Percentiles rank a stretch among this genome's conserved stretches.
Conservation (phyloP, 2,888 invertebrate species). For the Zygogramma bicolorata region DNA sequence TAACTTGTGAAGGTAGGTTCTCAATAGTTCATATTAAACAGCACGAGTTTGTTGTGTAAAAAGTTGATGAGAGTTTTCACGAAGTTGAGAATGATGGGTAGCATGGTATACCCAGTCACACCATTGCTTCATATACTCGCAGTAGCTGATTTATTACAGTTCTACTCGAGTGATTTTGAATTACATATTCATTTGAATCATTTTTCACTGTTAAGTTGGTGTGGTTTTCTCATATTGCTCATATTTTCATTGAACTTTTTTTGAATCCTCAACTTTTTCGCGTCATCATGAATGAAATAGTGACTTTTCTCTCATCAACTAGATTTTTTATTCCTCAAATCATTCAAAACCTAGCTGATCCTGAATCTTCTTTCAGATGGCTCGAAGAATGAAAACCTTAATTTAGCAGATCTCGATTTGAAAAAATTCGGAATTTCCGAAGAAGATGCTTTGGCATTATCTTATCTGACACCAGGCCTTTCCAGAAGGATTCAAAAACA, state of each 20-base stretch:
- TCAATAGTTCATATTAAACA: conserved; percentile 35
- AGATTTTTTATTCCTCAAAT: neutral
- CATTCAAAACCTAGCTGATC: neutral
- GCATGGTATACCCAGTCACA: neutral
- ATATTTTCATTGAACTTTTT: too few species aligned
- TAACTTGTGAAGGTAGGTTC: conserved; percentile 62
- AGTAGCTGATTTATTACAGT: too few species aligned
- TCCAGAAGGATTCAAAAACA: conserved; percentile 80
- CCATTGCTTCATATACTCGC: too few species aligned
- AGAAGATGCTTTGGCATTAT: conserved; percentile 77
- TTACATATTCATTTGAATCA: too few species aligned
- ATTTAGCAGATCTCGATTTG: conserved; percentile 72
- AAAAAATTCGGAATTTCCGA: conserved; percentile 78
- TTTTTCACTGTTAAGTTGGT: too few species aligned
- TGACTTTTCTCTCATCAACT: conserved; percentile 19
- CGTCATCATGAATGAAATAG: neutral
- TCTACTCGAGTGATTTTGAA: too few species aligned
- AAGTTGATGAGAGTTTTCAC: conserved; percentile 5
- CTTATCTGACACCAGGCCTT: conserved; percentile 78
- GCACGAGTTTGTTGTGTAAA: conserved; percentile 32
- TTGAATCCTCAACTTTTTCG: too few species aligned
- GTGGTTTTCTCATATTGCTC: too few species aligned
- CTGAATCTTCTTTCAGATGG: conserved; percentile 58
- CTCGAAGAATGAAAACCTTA: conserved; percentile 63
- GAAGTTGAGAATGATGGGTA: neutral